Percentiles rank a stretch among this genome's conserved stretches.
Evolutionary conservation across 1,140 invertebrate genomes (phyloP).

Genomic region (Pemphigus obesinymphae): DNA sequence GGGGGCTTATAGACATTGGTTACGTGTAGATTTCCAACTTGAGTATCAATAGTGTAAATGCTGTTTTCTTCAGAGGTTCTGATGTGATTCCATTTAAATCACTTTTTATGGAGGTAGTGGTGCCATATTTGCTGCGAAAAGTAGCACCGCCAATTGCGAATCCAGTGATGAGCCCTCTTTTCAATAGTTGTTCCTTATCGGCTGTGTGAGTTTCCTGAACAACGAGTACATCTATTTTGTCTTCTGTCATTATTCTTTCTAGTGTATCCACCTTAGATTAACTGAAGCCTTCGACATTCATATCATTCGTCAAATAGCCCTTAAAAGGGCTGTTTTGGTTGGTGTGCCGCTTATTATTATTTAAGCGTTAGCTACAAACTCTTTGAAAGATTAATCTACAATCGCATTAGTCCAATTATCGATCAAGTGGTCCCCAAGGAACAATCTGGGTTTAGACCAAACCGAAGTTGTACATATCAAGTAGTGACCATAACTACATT

Average conservation of each 20-base stretch:
- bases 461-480: slow-evolving; percentile 12
- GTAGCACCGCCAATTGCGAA: slow-evolving; percentile 6
- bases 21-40: slow-evolving; percentile 21
- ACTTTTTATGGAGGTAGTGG: slow-evolving; percentile 23
- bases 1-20: slow-evolving; percentile 41
- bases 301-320: too few species aligned
- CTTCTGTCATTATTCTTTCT: neutral
- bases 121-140: slow-evolving; percentile 6
- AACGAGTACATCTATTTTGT: slow-evolving; percentile 24
- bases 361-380: too few species aligned
- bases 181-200: slow-evolving; percentile 1
- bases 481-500: neutral
- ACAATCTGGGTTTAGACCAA: slow-evolving; percentile 23
- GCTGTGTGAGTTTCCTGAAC: slow-evolving; percentile 24
- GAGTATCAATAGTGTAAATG: too few species aligned
- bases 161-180: slow-evolving; percentile 18
- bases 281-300: slow-evolving; percentile 16
- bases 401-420: slow-evolving; percentile 18
- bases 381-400: neutral
- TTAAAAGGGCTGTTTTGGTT: too few species aligned
- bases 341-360: too few species aligned
- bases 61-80: slow-evolving; percentile 43
- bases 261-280: neutral
- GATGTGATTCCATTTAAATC: slow-evolving; percentile 47
- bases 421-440: slow-evolving; percentile 38